Percentiles rank a stretch among this genome's conserved stretches.
Conservation (phyloP, 2,797 vertebrate species). For the Serranus cabrilla region DNA sequence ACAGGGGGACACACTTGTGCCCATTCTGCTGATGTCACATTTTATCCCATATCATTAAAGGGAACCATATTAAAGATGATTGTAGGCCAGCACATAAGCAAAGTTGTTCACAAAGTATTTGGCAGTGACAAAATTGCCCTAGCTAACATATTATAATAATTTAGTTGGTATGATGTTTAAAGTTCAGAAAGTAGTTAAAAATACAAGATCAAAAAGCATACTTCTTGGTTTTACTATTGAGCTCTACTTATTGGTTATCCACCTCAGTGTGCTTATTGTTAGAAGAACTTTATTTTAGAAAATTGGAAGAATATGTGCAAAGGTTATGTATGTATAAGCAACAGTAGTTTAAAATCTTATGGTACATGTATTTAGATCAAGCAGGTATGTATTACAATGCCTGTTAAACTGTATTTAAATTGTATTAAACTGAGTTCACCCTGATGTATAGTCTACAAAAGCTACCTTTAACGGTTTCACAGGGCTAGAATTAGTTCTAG, state of each 20-base stretch:
- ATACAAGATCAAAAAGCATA: neutral
- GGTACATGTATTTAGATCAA: neutral
- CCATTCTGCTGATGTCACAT: constrained; percentile 43
- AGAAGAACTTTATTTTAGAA: neutral
- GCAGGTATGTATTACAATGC: neutral
- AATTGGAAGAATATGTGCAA: neutral
- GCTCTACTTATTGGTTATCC: neutral
- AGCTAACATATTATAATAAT: neutral
- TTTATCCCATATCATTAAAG: constrained; percentile 33
- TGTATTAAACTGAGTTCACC: neutral
- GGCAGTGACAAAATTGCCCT: neutral
- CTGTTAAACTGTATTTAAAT: neutral
- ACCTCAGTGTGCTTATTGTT: neutral
- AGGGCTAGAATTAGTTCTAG: constrained; percentile 62
- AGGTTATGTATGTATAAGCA: neutral
- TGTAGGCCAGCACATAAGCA: neutral
- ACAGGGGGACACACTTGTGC: constrained; percentile 37
- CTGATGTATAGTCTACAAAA: constrained; percentile 33
- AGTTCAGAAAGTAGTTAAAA: constrained; percentile 5
- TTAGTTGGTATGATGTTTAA: fast-evolving
- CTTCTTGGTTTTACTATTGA: neutral
- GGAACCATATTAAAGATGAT: constrained; percentile 20
- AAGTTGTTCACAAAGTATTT: neutral
- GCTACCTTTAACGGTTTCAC: constrained; percentile 53
- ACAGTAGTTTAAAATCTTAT: neutral